These are phyloP conservation scores for Cichladusa arquata DNA, from an alignment of 2,113 vertebrate species.

Conservation along the genomic window DNA sequence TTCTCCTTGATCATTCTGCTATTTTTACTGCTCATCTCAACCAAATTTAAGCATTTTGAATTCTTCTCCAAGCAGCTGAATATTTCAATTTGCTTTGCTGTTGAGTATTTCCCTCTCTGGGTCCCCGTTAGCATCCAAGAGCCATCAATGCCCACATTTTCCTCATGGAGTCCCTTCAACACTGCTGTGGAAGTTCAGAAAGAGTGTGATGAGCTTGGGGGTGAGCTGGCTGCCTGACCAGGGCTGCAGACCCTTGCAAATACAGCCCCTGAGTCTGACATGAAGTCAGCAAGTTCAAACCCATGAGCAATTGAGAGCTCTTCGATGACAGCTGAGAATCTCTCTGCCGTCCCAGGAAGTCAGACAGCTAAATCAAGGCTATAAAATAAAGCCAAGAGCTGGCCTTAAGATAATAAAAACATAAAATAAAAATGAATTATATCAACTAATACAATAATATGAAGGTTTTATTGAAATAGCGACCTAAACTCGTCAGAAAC, in stretches of 20 bases:
- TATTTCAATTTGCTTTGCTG: neutral
- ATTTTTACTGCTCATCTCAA: neutral
- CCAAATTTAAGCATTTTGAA: neutral
- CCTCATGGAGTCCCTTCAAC: neutral
- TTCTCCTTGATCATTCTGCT: neutral
- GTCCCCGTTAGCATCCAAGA: rapidly evolving
- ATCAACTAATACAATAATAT: neutral
- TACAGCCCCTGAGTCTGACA: neutral
- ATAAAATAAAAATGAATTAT: neutral
- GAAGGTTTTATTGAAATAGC: neutral
- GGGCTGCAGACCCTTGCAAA: neutral
- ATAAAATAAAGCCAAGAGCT: neutral
- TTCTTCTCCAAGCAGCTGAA: neutral
- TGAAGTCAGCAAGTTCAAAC: neutral
- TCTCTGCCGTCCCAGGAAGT: neutral
- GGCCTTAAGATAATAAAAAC: neutral
- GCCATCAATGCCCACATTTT: neutral
- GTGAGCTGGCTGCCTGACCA: neutral
- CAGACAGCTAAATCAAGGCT: neutral
- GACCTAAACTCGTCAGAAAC: neutral
- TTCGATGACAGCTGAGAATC: neutral
- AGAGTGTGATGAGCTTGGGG: neutral
- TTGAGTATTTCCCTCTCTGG: neutral
- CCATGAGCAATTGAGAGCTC: neutral
- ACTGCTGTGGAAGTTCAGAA: neutral